Evolutionary conservation across 2,888 invertebrate genomes (phyloP), one percentile per base, ranked within the genome.

Genomic region (Apoderus coryli): DNA sequence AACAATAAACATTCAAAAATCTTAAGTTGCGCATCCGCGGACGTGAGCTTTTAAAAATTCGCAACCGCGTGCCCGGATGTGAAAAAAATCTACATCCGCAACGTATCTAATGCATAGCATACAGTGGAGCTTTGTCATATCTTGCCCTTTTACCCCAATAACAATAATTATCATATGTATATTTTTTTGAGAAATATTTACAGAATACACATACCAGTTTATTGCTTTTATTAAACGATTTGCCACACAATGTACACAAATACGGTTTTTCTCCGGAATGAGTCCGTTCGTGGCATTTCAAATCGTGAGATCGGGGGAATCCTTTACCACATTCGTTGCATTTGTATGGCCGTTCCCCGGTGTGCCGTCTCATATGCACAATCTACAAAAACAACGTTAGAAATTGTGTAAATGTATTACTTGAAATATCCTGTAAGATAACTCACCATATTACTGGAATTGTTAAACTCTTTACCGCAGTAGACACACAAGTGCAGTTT

Each of bases 181-280:
- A n/a, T 19, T 19, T 19, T 7, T 7, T 7, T 7, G 6, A 6
- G n/a, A 19, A 19, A 19, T 19, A n/a, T 7, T 7, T n/a, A 6
- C 19, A 19, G 7, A 19, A 19, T 19, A n/a, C 9, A 48, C 51
- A 53, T 44, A 58, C 58, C 53, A 60, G 42, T 53, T 60, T 60
- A 39, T 60, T 60, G 40, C 59, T 59, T 37, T 60, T 60, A 37
- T 59, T 60, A 40, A 60, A 60, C 2, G 59, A 57, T 42, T 60
- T 60, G 12, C 59, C 59, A 38, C 60, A 60, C 15, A 59, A 39
- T 3, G 57, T 57, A 37, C 60, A 60, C 27, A 57, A 44, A 40
- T 60, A 60, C 0, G 60, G 60, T 38, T 59, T 58, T 37, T 60
- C 60, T 2, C 60, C 60, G 4, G 58, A 59, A 39, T 60, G 60